Base-by-base conservation (phyloP, 2,888 invertebrate species). In the Timandra comae region DNA sequence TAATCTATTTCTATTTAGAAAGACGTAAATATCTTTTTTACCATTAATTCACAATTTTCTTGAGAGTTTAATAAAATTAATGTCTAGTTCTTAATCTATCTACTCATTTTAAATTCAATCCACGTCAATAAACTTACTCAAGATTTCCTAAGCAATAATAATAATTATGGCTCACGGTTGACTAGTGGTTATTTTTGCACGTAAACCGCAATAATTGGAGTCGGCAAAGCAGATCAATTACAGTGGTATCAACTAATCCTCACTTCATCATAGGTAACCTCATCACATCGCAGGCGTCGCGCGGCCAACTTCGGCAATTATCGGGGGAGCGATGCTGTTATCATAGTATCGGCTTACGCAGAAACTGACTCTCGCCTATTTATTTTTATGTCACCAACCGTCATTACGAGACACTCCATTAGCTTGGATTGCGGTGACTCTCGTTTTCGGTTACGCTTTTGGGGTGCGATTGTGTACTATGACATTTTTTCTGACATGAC, bases 361-460 rank as follows among this genome's bases (percentile, higher is more conserved):
- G 84, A 84, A 84, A 84, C 85, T 72, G 85, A 84, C 74, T 82
- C 84, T 81, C 72, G 81, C 79, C 85, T 85, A 85, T 85, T 85
- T 85, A 84, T 85, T 85, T 85, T 85, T 85, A 85, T 85, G 85
- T 85, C 85, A 84, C 81, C 81, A 82, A 81, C 82, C 82, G 81
- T 82, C 85, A 84, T 85, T 82, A 84, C 81, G 82, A 80, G 84
- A 84, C 84, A 85, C 85, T 85, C 85, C 85, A 85, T 85, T 85
- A 85, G 82, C 78, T 85, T 71, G 82, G 84, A 85, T 85, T 84
- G 84, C 81, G 77, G 79, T 70, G 71, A 67, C 65, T 71, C 75
- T 73, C 76, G 81, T 77, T 81, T 82, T 85, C 77, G 79, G 84
- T 84, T 82, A 79, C 82, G 72, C 68, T 70, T 38, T 65, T 74